Base-by-base conservation (phyloP, 53 echinoderm and acorn worm species). In the Paracentrotus lividus region DNA sequence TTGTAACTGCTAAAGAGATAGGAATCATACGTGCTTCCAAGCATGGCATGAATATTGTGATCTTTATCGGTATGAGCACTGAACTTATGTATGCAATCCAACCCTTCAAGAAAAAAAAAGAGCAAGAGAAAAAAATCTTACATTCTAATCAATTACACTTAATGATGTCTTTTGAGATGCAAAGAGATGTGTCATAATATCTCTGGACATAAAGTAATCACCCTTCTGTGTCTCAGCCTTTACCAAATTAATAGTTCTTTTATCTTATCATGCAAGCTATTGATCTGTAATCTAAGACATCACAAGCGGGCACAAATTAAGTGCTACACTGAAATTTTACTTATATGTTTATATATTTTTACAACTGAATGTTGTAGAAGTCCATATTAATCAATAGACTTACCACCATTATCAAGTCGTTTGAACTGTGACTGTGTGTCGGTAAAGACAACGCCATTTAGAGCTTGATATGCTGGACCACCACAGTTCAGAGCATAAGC, bases 401-500 rank as follows among this genome's bases (percentile, higher is more conserved):
- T 64, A 95, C 94, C 95, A 31, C 90, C 85, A 21, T 65, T 72
- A 10, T 92, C 78, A 4, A 87, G 57, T 21, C 76, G 33, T 49
- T 93, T 64, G 65, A 94, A 97, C 7, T 95, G 77, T 9, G 81
- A 64, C 67, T 94, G 92, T 0, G 92, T 94, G 66, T 94, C 96
- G 0, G 66, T 55, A 85, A 89, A 98, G 56, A 96, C 96, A 1
- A 94, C 90, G 18, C 90, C 85, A 60, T 96, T 94, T 24, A 96
- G 92, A 3, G 98, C 93, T 77, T 98, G 86, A 47, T 96, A 95
- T 31, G 91, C 77, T 1, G 96, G 95, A 1, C 98, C 98, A 38
- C 95, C 98, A 33, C 94, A 88, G 90, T 98, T 98, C 59, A 97
- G 65, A 21, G 98, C 98, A 90, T 87, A 96, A 12, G 60, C 93